A percentile compares a stretch with the other conserved stretches of the same genome.
These are phyloP conservation scores for Pogonognathellus flavescens DNA, from an alignment of 1,140 invertebrate species.

Conservation along the genomic window DNA sequence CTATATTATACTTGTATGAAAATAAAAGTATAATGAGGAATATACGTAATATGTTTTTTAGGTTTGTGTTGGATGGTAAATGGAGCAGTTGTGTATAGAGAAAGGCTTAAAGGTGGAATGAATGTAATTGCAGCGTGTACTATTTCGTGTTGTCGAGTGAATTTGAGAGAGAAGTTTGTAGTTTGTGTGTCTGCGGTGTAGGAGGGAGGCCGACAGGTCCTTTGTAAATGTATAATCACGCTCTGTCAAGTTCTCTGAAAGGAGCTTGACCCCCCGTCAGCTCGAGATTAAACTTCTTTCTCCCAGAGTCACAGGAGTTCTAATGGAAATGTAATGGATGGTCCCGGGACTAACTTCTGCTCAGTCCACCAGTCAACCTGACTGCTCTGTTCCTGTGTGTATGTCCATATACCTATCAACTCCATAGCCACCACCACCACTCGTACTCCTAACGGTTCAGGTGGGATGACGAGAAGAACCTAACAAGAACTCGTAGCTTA, in stretches of 20 bases:
- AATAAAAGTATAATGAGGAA: no score
- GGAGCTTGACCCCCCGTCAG: conserved; percentile 62
- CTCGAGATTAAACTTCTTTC: conserved; percentile 63
- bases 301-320: conserved; percentile 24
- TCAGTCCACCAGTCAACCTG: background rate
- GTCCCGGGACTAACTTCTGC: conserved; percentile 1
- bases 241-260: conserved; percentile 62
- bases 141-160: background rate
- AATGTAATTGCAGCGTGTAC: background rate
- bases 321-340: conserved; percentile 47
- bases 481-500: no score
- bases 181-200: conserved; percentile 49
- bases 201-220: conserved; percentile 62
- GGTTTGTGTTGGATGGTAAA: background rate
- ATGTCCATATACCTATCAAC: background rate
- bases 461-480: no score
- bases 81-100: background rate
- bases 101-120: background rate
- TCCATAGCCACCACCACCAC: background rate
- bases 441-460: background rate
- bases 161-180: conserved; percentile 44
- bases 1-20: no score
- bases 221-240: conserved; percentile 66
- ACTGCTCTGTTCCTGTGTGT: no score
- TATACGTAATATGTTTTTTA: background rate